Evolutionary conservation across 2,797 vertebrate genomes (phyloP).

Genomic region (Lacerta agilis): DNA sequence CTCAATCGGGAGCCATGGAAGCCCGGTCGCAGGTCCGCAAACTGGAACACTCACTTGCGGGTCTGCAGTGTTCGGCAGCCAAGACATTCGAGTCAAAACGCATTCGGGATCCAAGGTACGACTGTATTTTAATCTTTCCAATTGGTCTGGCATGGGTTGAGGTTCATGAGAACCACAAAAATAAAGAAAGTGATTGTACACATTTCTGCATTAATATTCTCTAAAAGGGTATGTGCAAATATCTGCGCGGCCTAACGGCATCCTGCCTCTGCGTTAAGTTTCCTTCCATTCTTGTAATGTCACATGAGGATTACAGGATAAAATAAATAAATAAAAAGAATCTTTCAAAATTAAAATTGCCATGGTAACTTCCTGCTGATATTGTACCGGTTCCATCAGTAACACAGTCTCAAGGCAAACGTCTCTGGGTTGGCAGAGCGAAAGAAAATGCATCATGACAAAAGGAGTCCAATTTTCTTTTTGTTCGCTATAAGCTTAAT

Average conservation of each 20-base stretch:
- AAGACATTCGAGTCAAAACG: no score
- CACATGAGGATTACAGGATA: conserved; percentile 34
- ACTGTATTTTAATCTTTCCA: neutral
- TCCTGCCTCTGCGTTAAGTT: neutral
- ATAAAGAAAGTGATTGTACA: neutral
- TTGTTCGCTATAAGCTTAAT: neutral
- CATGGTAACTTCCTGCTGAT: conserved; percentile 55
- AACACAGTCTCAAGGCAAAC: conserved; percentile 32
- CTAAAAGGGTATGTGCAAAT: conserved; percentile 46
- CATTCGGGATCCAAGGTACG: no score
- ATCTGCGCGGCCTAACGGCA: conserved; percentile 39
- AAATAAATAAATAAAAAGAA: conserved; percentile 45
- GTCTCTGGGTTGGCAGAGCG: neutral
- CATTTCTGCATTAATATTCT: conserved; percentile 21
- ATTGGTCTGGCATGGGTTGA: neutral
- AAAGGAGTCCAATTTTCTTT: conserved; percentile 12
- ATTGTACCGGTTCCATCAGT: conserved; percentile 15
- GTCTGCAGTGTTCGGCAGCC: no score
- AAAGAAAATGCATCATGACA: conserved; percentile 40
- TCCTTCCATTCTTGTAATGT: conserved; percentile 24
- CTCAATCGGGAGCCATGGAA: no score
- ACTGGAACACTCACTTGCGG: no score
- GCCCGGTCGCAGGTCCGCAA: no score
- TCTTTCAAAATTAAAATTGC: conserved; percentile 56
- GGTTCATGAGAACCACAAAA: conserved; percentile 10